These are phyloP conservation scores for Yponomeuta plumbellus DNA, from an alignment of 2,888 invertebrate genomes.

Conservation along the genomic window DNA sequence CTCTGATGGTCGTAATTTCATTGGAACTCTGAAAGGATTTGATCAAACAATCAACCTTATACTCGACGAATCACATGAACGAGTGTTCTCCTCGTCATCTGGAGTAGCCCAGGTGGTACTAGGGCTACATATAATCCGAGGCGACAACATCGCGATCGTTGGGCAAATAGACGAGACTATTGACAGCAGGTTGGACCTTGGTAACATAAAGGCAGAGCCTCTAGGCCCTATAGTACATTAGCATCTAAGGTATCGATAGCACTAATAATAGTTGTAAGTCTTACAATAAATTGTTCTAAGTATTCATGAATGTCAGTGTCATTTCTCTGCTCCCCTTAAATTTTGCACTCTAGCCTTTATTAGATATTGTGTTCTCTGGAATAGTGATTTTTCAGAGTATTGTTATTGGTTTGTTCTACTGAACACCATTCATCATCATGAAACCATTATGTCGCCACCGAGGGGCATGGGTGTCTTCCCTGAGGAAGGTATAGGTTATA, in stretches of 20 bases:
- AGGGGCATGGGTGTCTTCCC: too few species aligned
- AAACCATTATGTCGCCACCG: too few species aligned
- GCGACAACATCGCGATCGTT: slow-evolving; percentile 96
- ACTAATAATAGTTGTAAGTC: slow-evolving; percentile 7
- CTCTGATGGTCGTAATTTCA: slow-evolving; percentile 96
- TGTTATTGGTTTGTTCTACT: too few species aligned
- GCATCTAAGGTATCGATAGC: neutral
- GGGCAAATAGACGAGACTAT: slow-evolving; percentile 90
- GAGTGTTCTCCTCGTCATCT: slow-evolving; percentile 94
- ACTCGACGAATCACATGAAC: slow-evolving; percentile 97
- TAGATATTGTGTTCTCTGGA: too few species aligned
- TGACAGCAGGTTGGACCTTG: slow-evolving; percentile 87
- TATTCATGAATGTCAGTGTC: neutral
- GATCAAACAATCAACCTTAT: slow-evolving; percentile 99
- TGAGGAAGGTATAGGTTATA: too few species aligned
- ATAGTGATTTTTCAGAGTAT: too few species aligned
- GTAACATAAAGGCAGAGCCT: slow-evolving; percentile 89
- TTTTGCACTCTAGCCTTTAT: neutral
- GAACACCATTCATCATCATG: too few species aligned
- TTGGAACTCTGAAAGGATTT: slow-evolving; percentile 97
- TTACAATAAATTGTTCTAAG: neutral
- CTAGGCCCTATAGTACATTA: slow-evolving; percentile 87
- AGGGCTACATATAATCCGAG: slow-evolving; percentile 97
- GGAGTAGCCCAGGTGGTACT: slow-evolving; percentile 93
- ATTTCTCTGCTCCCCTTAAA: neutral